Percentiles rank a stretch among this genome's conserved stretches.
Evolutionary conservation across 2,888 invertebrate genomes (phyloP).

Genomic region (Chironomus tentans): DNA sequence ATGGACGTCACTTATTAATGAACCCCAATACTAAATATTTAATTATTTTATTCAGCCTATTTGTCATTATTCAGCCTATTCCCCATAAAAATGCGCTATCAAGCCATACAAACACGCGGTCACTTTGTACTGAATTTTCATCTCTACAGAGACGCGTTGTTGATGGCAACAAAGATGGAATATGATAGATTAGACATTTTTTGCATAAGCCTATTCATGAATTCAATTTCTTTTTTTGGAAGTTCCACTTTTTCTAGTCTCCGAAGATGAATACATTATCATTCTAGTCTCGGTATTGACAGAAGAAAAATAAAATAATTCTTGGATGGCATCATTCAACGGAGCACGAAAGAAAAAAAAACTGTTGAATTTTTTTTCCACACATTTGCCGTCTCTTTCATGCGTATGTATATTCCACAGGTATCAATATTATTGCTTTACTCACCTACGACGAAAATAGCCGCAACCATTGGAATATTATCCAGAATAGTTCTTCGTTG

Average conservation of each 20-base stretch:
- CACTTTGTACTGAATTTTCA: too few relatives aligned
- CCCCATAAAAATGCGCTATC: too few relatives aligned
- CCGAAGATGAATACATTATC: not conserved
- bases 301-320: not conserved
- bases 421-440: constrained; percentile 6
- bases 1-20: too few relatives aligned
- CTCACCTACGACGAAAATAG: constrained; percentile 22
- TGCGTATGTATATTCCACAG: constrained; percentile 7
- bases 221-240: not conserved
- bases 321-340: not conserved
- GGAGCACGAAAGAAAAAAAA: not conserved
- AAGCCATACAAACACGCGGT: too few relatives aligned
- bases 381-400: constrained; percentile 10
- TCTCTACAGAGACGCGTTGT: too few relatives aligned
- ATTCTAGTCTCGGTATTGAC: not conserved
- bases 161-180: too few relatives aligned
- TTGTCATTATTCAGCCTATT: too few relatives aligned
- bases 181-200: not conserved
- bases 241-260: not conserved
- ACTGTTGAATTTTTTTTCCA: constrained; percentile 1
- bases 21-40: too few relatives aligned
- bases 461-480: not conserved
- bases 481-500: not conserved
- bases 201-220: not conserved
- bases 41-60: too few relatives aligned